Evolutionary conservation across 1,140 invertebrate species (phyloP), one percentile per base, ranked within the genome.

Genomic region (Calephelis nemesis): DNA sequence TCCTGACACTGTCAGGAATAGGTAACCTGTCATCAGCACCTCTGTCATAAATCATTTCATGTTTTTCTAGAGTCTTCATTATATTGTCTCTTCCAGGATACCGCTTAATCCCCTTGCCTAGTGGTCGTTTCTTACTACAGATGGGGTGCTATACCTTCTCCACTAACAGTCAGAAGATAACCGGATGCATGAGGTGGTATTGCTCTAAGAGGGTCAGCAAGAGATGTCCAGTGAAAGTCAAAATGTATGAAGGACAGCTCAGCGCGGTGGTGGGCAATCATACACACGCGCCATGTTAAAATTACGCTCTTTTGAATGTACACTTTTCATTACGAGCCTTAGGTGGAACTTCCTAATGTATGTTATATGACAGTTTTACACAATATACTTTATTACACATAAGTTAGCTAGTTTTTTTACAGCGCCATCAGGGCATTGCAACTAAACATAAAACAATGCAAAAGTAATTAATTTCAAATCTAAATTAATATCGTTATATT

Each of bases 151-250:
- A 81, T 63, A 82, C 83, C 0, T 87, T 74, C 60, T 83, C 80
- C 1, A 77, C 81, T 3, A 87, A 84, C 49, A 68, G 69, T 47
- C 69, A 65, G 11, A 65, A 77, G 6, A 64, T 81, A 7, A 48
- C 62, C 5, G 77, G 83, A 8, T 63, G 63, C 8, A 73, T 68
- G 0, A 83, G 76, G 0, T 87, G 82, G 82, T 85, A 87, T 63
- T 87, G 85, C 49, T 87, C 85, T 0, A 84, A 85, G 50, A 68
- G 85, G 8, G 42, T 85, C 12, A 84, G 82, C 70, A 82, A 77
- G 47, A 83, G 76, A 40, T 87, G 85, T 52, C 76, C 74, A 0
- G 83, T 72, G 0, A 73, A 74, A 15, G 74, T 85, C 2, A 81
- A 72, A 63, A 82, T 81, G 76, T 68, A 70, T 30, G 62, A 77